Evolutionary conservation across 2,888 invertebrate species (phyloP).

Genomic region (Luperina nickerlii): DNA sequence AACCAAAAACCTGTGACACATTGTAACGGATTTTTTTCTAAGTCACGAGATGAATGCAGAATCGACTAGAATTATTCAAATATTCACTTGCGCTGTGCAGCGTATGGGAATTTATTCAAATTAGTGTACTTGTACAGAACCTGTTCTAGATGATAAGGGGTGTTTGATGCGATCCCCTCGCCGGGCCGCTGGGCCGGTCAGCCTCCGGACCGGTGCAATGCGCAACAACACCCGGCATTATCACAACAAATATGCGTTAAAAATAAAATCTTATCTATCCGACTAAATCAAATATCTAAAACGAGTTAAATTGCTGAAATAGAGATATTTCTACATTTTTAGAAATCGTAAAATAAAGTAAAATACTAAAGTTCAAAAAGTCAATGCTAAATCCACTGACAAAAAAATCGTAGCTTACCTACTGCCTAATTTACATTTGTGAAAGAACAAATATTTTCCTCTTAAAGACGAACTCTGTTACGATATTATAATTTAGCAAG

Average conservation of each 20-base stretch:
- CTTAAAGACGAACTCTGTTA: slow-evolving; percentile 45
- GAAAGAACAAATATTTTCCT: slow-evolving; percentile 50
- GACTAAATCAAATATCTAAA: background rate
- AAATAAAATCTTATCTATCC: background rate
- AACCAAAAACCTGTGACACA: slow-evolving; percentile 57
- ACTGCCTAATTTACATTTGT: slow-evolving; percentile 43
- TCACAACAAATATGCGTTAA: slow-evolving; percentile 11
- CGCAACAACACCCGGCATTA: slow-evolving; percentile 56
- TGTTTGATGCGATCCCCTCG: slow-evolving; percentile 68
- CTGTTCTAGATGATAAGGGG: slow-evolving; percentile 77
- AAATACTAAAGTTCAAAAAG: slow-evolving; percentile 52
- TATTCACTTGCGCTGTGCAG: slow-evolving; percentile 67
- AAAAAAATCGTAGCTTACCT: slow-evolving; percentile 27
- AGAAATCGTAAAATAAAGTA: slow-evolving; percentile 31
- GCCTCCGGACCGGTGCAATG: slow-evolving; percentile 63
- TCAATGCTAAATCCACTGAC: slow-evolving; percentile 36
- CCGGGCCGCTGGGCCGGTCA: slow-evolving; percentile 54
- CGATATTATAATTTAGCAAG: slow-evolving; percentile 47
- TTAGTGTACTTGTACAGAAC: slow-evolving; percentile 84
- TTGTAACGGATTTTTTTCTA: slow-evolving; percentile 68
- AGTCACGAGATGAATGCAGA: slow-evolving; percentile 65
- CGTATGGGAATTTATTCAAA: slow-evolving; percentile 84
- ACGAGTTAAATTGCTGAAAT: background rate
- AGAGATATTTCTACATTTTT: slow-evolving; percentile 21
- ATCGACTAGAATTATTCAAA: slow-evolving; percentile 62